Percentiles rank a stretch among this genome's conserved stretches.
Conservation (phyloP, 2,113 vertebrate species). For the Macquaria ambigua region DNA sequence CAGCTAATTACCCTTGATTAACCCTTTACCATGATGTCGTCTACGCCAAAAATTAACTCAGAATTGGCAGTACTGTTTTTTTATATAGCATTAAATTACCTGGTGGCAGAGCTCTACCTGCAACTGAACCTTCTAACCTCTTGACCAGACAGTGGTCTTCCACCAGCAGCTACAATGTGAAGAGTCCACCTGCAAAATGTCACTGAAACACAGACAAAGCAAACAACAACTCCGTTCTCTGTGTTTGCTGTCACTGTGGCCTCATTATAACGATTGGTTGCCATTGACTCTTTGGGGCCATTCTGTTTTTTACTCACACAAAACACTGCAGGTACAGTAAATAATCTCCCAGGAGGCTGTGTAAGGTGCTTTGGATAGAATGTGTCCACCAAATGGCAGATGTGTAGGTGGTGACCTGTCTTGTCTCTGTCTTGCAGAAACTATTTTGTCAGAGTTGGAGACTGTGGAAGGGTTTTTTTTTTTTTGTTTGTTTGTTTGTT, state of each 20-base stretch:
- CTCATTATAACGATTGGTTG: slow-evolving; percentile 33
- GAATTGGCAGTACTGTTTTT: too few species aligned
- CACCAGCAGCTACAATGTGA: not conserved
- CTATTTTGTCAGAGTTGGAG: slow-evolving; percentile 6
- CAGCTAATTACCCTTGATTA: not conserved
- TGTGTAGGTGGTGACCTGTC: slow-evolving; percentile 22
- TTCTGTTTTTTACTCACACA: not conserved
- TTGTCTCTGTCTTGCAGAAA: slow-evolving; percentile 20
- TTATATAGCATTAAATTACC: too few species aligned
- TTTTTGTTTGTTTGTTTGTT: not conserved
- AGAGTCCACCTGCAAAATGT: slow-evolving; percentile 9
- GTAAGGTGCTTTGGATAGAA: not conserved
- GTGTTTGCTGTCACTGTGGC: slow-evolving; percentile 32
- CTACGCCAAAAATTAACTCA: not conserved
- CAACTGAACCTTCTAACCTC: not conserved
- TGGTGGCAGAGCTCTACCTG: not conserved
- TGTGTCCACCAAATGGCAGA: slow-evolving; percentile 6
- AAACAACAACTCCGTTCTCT: not conserved
- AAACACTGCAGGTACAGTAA: slow-evolving; percentile 9
- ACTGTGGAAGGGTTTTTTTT: not conserved
- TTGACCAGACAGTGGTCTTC: not conserved
- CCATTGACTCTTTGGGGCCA: not conserved
- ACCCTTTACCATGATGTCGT: not conserved
- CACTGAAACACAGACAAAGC: slow-evolving; percentile 1
- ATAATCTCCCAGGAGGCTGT: slow-evolving; percentile 1